phyloP scores from a whole-genome alignment of 2,797 vertebrate genomes.

The Numenius phaeopus region DNA sequence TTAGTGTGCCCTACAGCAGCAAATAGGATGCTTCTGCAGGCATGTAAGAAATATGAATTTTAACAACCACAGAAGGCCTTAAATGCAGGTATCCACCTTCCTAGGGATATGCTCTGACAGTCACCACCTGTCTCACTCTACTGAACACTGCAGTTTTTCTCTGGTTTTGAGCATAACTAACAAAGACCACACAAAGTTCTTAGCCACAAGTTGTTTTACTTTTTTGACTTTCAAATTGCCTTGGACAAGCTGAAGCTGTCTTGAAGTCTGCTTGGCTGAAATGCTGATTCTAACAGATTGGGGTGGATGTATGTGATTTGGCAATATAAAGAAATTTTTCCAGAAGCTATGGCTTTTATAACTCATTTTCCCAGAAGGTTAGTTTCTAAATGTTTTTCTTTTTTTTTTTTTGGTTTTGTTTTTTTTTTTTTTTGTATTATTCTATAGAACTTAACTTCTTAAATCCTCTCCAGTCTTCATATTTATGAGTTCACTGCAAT shows the following conservation, averaged over 20 bases:
- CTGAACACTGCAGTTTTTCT: neutral
- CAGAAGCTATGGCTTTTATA: neutral
- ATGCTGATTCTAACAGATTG: neutral
- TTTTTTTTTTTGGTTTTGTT: no score
- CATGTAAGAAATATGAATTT: neutral
- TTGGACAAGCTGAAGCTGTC: neutral
- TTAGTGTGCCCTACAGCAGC: fast-evolving
- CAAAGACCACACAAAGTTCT: neutral
- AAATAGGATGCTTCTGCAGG: neutral
- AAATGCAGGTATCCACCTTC: neutral
- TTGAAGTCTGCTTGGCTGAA: neutral
- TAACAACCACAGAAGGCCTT: neutral
- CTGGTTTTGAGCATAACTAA: neutral
- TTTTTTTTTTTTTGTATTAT: neutral
- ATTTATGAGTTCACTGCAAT: neutral
- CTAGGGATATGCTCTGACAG: neutral
- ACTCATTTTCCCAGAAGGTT: neutral
- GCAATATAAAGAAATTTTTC: neutral
- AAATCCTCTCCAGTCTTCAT: neutral
- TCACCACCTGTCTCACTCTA: neutral
- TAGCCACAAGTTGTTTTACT: neutral
- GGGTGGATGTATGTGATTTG: neutral
- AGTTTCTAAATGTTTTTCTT: neutral
- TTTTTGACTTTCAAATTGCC: neutral
- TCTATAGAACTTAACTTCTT: neutral